Percentiles rank a stretch among this genome's conserved stretches.
Conservation (phyloP, 2,797 vertebrate genomes). For the Cossypha polioptera region DNA sequence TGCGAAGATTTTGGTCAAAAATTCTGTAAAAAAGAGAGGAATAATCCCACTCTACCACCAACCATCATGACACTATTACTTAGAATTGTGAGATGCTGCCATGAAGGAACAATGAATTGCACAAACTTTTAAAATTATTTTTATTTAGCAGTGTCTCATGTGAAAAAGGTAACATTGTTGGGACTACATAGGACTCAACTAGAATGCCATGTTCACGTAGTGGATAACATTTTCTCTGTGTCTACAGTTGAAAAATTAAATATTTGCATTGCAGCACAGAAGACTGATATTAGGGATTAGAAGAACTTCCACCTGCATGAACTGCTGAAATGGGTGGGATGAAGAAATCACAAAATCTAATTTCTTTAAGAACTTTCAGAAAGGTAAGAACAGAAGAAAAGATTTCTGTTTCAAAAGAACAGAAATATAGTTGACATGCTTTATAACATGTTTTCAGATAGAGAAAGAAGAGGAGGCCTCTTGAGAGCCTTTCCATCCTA, state of each 20-base stretch:
- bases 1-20: not conserved
- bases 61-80: not conserved
- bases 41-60: not conserved
- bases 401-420: no score
- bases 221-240: not conserved
- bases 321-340: not conserved
- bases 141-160: not conserved
- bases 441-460: not conserved
- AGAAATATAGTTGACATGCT: not conserved
- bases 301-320: not conserved
- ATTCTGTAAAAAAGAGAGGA: not conserved
- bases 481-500: not conserved
- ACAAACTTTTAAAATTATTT: fast-evolving
- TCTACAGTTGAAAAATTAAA: not conserved
- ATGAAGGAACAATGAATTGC: not conserved
- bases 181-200: not conserved
- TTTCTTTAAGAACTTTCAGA: not conserved
- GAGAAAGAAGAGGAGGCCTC: not conserved
- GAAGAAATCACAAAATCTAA: not conserved
- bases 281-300: not conserved
- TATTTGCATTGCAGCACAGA: not conserved
- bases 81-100: not conserved
- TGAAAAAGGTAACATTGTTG: not conserved
- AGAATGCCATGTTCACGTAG: not conserved
- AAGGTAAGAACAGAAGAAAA: no score